A percentile compares a stretch with the other conserved stretches of the same genome.
Evolutionary conservation across 1,140 invertebrate genomes (phyloP).

Genomic region (Acromyrmex echinatior): DNA sequence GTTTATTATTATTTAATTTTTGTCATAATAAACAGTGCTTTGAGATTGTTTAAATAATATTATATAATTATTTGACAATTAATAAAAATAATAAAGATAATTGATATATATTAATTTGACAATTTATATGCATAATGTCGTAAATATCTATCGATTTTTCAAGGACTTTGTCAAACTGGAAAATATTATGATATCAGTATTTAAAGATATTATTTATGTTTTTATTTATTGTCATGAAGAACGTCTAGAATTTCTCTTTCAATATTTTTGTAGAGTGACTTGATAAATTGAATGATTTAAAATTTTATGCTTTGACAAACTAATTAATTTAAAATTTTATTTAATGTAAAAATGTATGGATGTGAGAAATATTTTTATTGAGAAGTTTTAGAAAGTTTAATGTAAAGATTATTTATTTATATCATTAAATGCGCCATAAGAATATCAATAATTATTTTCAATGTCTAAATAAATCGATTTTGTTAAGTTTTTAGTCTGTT

Average conservation of each 20-base stretch:
- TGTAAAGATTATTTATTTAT: neutral
- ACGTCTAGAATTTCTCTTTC: neutral
- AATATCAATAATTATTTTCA: neutral
- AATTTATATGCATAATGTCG: neutral
- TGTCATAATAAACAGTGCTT: neutral
- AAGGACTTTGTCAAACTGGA: conserved; percentile 1
- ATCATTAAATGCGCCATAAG: neutral
- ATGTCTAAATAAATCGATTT: neutral
- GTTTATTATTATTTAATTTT: neutral
- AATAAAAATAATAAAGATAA: conserved; percentile 21
- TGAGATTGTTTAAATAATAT: conserved; percentile 4
- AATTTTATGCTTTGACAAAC: neutral
- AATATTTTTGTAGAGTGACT: neutral
- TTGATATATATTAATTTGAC: neutral
- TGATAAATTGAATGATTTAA: neutral
- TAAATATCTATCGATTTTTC: neutral
- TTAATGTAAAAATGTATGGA: neutral
- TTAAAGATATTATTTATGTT: neutral
- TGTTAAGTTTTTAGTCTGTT: neutral
- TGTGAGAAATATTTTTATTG: neutral
- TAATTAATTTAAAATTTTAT: conserved; percentile 6
- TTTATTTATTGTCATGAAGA: neutral
- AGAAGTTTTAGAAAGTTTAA: neutral
- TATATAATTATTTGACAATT: neutral
- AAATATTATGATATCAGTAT: conserved; percentile 16